Evolutionary conservation across 35 echinoderm and acorn worm genomes (phyloP), one percentile per base, ranked within the genome.

Genomic region (Apostichopus californicus): DNA sequence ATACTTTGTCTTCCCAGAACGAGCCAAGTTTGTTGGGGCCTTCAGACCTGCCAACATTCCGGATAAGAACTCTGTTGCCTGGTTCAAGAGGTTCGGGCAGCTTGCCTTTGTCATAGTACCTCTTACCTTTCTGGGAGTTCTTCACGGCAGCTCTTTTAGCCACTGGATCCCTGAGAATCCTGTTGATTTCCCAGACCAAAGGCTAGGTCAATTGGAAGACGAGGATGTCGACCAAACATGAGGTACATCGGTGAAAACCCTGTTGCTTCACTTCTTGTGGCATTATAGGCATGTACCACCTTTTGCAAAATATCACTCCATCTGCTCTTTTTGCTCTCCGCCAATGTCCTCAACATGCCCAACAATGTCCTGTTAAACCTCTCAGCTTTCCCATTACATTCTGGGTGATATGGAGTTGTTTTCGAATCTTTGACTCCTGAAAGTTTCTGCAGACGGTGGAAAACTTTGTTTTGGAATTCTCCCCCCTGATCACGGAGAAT

Each of bases 381-480:
- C 25, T 95, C 94, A 2, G 34, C 79, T 86, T 92, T 68, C 1
- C 92, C 93, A 59, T 94, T 94, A 5, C 90, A 56, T 53, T 90
- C 2, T 6, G 95, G 90, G 68, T 96, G 95, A 71, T 96, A 96
- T 90, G 95, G 93, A 3, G 95, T 94, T 23, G 54, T 46, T 26
- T 59, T 55, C 10, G 61, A 64, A 14, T 64, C 61, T 64, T 64
- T 64, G 61, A 64, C 59, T 5, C 46, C 54, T 2, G 52, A 94
- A 86, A 77, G 88, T 68, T 94, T 28, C 70, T 94, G 92, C 6
- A 96, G 88, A 55, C 82, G 88, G 14, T 88, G 46, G 24, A 96
- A 94, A n/a, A 96, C 78, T 59, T 21, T 85, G 60, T 92, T 94
- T 54, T 92, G 77, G 58, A 92, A 94, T 52, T 92, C 59, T 23